These are phyloP conservation scores for Torymus texanus DNA, from an alignment of 2,888 invertebrate species.

Conservation along the genomic window DNA sequence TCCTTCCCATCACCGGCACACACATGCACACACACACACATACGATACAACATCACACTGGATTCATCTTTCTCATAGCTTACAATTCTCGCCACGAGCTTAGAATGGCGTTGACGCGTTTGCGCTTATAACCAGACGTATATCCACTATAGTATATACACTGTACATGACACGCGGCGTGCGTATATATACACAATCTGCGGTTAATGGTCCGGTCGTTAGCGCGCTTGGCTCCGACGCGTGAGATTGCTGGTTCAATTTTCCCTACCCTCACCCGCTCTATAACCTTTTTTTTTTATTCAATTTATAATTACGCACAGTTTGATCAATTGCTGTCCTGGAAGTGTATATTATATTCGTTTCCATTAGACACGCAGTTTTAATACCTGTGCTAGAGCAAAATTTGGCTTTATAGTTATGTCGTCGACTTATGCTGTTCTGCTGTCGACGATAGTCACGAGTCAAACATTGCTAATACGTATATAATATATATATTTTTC, in stretches of 20 bases:
- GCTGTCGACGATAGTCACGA: constrained; percentile 59
- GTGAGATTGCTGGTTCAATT: neutral
- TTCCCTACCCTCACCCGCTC: neutral
- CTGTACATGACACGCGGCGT: no score
- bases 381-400: constrained; percentile 70
- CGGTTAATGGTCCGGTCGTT: neutral
- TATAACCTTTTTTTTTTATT: neutral
- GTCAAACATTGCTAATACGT: constrained; percentile 60
- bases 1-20: no score
- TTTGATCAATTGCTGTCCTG: constrained; percentile 69
- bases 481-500: no score
- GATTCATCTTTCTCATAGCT: no score
- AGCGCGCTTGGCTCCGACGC: neutral
- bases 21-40: no score
- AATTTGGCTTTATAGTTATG: constrained; percentile 64
- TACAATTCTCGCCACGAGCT: no score
- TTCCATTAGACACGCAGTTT: constrained; percentile 61
- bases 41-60: no score
- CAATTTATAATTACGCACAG: constrained; percentile 61
- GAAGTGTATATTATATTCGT: constrained; percentile 12
- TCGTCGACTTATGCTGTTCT: constrained; percentile 53
- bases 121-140: no score
- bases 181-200: no score
- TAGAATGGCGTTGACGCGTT: no score
- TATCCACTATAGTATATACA: no score